phyloP scores from a whole-genome alignment of 2,113 vertebrate genomes.

The Gracilinanus agilis region DNA sequence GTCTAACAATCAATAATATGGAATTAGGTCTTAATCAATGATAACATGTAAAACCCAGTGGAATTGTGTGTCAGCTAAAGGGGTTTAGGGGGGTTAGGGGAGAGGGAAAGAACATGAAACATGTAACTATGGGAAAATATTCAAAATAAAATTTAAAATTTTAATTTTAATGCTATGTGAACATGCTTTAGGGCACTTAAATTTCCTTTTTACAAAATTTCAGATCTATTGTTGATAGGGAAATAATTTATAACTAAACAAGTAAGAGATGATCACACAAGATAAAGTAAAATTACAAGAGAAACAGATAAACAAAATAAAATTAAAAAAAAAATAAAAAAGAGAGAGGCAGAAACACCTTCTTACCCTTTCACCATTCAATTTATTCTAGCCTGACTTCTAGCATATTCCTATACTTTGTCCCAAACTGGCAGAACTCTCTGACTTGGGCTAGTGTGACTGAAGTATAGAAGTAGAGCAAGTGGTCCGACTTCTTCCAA shows the following conservation, averaged over 20 bases:
- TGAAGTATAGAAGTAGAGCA: background rate
- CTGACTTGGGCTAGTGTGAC: too few species aligned
- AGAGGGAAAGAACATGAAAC: too few species aligned
- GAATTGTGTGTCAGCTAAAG: too few species aligned
- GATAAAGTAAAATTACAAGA: background rate
- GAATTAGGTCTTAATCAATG: too few species aligned
- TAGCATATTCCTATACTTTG: background rate
- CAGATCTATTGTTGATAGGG: background rate
- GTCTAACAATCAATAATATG: too few species aligned
- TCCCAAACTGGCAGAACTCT: background rate
- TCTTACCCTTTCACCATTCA: background rate
- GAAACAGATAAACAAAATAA: background rate
- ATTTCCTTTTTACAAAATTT: background rate
- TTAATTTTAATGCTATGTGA: too few species aligned
- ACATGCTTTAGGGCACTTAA: background rate
- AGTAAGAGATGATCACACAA: background rate
- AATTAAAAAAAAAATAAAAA: too few species aligned
- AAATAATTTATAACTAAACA: background rate
- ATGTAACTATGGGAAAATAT: too few species aligned
- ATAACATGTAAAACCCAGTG: too few species aligned
- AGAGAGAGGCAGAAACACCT: background rate
- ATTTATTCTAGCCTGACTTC: constrained; percentile 18
- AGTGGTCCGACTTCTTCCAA: background rate
- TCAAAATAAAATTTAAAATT: too few species aligned
- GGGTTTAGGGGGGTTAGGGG: too few species aligned